Conservation (phyloP, 2,888 invertebrate genomes). For the Lissonota sp. region DNA sequence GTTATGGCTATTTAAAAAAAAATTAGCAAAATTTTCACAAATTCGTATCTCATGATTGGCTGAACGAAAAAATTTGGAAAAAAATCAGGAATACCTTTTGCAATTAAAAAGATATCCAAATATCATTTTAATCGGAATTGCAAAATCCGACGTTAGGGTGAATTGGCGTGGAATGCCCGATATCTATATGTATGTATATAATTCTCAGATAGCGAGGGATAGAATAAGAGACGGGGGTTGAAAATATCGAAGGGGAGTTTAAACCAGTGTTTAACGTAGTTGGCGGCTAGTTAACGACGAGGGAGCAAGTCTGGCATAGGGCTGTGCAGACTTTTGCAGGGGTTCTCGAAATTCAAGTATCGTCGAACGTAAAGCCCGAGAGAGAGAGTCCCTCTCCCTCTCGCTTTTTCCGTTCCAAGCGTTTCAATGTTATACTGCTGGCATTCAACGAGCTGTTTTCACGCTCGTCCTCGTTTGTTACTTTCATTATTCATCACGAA, state of each 20-base stretch:
- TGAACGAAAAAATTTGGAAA: no score
- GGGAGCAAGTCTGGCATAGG: slow-evolving; percentile 67
- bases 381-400: slow-evolving; percentile 17
- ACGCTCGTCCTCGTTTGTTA: slow-evolving; percentile 48
- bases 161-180: no score
- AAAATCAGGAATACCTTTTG: no score
- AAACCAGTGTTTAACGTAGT: slow-evolving; percentile 80
- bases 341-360: slow-evolving; percentile 69
- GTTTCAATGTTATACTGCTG: slow-evolving; percentile 30
- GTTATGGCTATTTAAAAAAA: no score
- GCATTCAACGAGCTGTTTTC: slow-evolving; percentile 26
- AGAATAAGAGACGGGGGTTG: slow-evolving; percentile 59
- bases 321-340: slow-evolving; percentile 67
- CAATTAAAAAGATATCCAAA: no score
- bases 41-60: no score
- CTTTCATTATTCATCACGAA: slow-evolving; percentile 38
- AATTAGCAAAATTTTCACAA: no score
- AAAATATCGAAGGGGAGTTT: slow-evolving; percentile 74
- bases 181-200: slow-evolving; percentile 18
- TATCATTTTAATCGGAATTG: no score
- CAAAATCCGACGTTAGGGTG: no score
- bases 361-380: slow-evolving; percentile 1
- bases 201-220: slow-evolving; percentile 39
- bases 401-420: slow-evolving; percentile 18
- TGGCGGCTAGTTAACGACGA: slow-evolving; percentile 78